A percentile compares a stretch with the other conserved stretches of the same genome.
phyloP scores from a whole-genome alignment of 1,140 invertebrate genomes.

The Himalopsyche phryganea region DNA sequence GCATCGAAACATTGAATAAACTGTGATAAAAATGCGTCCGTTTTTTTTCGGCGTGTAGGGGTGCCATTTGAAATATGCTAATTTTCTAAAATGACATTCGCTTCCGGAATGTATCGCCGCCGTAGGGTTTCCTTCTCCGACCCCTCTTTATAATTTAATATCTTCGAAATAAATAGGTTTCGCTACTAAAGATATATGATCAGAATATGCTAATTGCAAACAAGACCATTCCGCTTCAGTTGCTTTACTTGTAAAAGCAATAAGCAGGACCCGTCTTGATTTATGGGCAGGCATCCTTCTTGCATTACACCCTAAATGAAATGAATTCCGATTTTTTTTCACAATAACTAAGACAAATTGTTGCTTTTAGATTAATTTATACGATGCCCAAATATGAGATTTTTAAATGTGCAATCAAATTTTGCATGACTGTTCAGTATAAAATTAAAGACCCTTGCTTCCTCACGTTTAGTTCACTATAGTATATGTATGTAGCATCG shows the following conservation, averaged over 20 bases:
- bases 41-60: no score
- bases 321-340: not conserved
- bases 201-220: conserved; percentile 18
- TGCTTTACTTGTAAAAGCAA: conserved; percentile 7
- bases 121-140: conserved; percentile 9
- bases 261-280: conserved; percentile 8
- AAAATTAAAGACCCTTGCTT: no score
- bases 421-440: no score
- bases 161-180: conserved; percentile 16
- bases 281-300: conserved; percentile 12
- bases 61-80: no score
- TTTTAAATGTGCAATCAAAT: no score
- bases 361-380: no score
- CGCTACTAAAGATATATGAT: conserved; percentile 11
- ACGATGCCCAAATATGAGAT: no score
- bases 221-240: conserved; percentile 1
- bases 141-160: conserved; percentile 20
- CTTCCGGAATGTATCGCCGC: conserved; percentile 7
- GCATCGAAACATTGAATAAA: no score
- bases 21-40: no score
- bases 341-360: not conserved
- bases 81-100: conserved; percentile 13
- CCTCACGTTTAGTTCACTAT: no score
- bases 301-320: conserved; percentile 5
- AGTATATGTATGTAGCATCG: no score